Percentiles rank a stretch among this genome's conserved stretches.
Evolutionary conservation across 1,140 invertebrate genomes (phyloP).

Genomic region (Cardiocondyla obscurior): DNA sequence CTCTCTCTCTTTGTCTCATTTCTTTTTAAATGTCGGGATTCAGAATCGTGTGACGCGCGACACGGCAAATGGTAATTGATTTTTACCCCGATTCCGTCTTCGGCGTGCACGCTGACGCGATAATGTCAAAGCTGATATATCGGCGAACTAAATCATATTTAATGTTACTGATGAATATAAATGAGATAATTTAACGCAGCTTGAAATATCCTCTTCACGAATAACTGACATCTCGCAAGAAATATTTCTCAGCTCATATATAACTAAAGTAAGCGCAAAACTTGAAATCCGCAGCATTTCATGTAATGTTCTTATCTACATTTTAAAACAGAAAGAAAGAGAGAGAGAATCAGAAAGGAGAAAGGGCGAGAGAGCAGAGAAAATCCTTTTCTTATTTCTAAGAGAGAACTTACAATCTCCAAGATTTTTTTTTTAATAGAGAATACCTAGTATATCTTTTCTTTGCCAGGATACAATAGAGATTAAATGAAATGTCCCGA

Average conservation of each 20-base stretch:
- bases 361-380: neutral
- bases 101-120: neutral
- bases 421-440: neutral
- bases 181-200: neutral
- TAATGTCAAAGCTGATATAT: neutral
- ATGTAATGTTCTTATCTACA: slow-evolving; percentile 19
- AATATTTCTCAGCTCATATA: slow-evolving; percentile 15
- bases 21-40: neutral
- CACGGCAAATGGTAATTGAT: neutral
- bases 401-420: neutral
- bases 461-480: neutral
- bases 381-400: neutral
- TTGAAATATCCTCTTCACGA: slow-evolving; percentile 12
- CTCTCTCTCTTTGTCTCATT: neutral
- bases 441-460: neutral
- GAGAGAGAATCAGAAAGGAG: neutral
- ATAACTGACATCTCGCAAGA: neutral
- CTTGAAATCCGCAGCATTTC: slow-evolving; percentile 10
- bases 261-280: neutral
- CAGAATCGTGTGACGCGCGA: neutral
- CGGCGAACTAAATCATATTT: neutral
- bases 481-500: neutral
- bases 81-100: neutral
- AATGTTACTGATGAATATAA: slow-evolving; percentile 33
- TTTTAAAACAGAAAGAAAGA: neutral